phyloP scores from a whole-genome alignment of 2,888 invertebrate genomes.

The Trichopria drosophilae region DNA sequence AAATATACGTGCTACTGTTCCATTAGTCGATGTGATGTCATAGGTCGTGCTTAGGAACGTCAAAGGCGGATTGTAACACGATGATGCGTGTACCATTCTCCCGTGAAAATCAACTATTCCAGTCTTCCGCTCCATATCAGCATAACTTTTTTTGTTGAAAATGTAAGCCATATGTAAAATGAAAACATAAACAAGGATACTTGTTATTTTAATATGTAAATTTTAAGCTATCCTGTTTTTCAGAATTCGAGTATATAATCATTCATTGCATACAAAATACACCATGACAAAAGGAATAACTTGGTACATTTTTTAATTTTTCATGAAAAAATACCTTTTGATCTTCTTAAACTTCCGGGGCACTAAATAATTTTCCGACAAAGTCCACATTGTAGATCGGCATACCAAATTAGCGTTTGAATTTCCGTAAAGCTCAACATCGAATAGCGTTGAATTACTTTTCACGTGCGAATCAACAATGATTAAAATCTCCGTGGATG shows the following conservation, averaged over 20 bases:
- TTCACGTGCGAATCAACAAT: slow-evolving; percentile 36
- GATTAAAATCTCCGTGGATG: slow-evolving; percentile 45
- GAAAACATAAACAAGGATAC: too few relatives aligned
- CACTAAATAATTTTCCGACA: slow-evolving; percentile 45
- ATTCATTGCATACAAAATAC: too few relatives aligned
- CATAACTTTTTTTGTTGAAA: slow-evolving; percentile 14
- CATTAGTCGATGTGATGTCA: slow-evolving; percentile 41
- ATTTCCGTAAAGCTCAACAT: slow-evolving; percentile 40
- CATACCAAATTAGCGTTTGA: slow-evolving; percentile 44
- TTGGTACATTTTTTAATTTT: too few relatives aligned
- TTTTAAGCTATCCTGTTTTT: too few relatives aligned
- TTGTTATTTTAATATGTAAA: too few relatives aligned
- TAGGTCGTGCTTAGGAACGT: slow-evolving; percentile 42
- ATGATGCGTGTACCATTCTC: slow-evolving; percentile 40
- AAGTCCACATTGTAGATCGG: slow-evolving; percentile 41
- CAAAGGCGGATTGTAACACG: slow-evolving; percentile 46
- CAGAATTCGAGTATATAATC: too few relatives aligned
- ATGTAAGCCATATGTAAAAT: too few relatives aligned
- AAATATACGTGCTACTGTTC: slow-evolving; percentile 39
- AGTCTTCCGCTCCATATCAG: not conserved
- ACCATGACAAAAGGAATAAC: too few relatives aligned
- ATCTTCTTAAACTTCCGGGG: slow-evolving; percentile 42
- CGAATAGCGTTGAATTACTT: slow-evolving; percentile 35
- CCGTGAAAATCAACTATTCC: slow-evolving; percentile 38
- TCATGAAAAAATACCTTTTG: slow-evolving; percentile 33